phyloP scores from a whole-genome alignment of 2,888 invertebrate genomes.

The Ophraella communa region DNA sequence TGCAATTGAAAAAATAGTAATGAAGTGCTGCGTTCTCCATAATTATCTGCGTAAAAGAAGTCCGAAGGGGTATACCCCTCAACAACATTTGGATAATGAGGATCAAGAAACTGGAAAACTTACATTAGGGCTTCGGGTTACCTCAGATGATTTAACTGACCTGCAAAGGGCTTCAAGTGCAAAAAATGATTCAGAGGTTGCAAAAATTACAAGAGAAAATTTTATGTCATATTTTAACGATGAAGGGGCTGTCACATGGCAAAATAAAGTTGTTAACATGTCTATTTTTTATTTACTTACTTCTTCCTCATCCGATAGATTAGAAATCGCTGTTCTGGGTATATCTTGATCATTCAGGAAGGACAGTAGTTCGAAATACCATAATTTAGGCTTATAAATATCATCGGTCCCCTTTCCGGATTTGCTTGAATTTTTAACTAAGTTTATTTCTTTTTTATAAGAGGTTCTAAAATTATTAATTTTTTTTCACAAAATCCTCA shows the following conservation, averaged over 20 bases:
- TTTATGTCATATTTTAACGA: not conserved
- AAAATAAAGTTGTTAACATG: not conserved
- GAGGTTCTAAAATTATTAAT: too few relatives aligned
- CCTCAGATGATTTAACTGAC: not conserved
- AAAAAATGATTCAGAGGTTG: not conserved
- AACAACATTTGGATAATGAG: too few relatives aligned
- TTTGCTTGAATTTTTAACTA: too few relatives aligned
- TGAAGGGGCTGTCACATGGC: not conserved
- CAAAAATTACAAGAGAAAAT: not conserved
- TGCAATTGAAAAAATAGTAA: not conserved
- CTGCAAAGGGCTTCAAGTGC: not conserved
- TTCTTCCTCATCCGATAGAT: not conserved
- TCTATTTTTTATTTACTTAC: not conserved
- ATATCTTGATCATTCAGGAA: not conserved
- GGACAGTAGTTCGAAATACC: not conserved
- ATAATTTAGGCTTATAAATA: conserved; percentile 1
- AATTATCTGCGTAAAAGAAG: too few relatives aligned
- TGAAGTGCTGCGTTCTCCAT: not conserved
- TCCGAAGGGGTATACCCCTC: too few relatives aligned
- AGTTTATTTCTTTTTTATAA: too few relatives aligned
- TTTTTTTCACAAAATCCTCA: too few relatives aligned
- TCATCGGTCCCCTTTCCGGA: not conserved
- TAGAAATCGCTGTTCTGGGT: not conserved
- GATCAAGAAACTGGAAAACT: too few relatives aligned
- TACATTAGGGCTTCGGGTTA: not conserved